Base-by-base conservation (phyloP, 1,140 invertebrate genomes). In the Caenorhabditis tropicalis region DNA sequence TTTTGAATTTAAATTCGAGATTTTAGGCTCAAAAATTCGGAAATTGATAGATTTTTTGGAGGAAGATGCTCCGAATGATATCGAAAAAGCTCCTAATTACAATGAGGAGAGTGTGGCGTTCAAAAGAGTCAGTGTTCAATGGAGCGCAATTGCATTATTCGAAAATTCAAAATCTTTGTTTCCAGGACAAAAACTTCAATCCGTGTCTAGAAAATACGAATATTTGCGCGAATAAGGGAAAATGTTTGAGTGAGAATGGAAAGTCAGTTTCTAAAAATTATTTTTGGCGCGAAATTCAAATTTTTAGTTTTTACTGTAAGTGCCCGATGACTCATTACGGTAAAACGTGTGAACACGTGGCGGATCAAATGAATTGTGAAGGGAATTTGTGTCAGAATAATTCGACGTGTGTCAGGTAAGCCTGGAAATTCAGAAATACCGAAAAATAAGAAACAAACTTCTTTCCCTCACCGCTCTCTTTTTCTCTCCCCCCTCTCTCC, bases 311-410 rank as follows among this genome's bases (percentile, higher is more conserved):
- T 36, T 74, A 74, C 24, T 74, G 65, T 46, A 21, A 43, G 2
- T 74, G 65, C n/a, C 65, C 65, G 0, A 21, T 74, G 0, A 74
- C 65, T 10, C 65, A 74, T 24, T 74, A 74, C 36, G 65, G 65
- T 21, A 74, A 74, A 24, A 74, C 65, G 10, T 74, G 65, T 46
- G 65, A 74, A 74, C 65, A 74, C 65, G 65, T 74, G 65, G 33
- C 65, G 19, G 65, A 74, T 74, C 65, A 74, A 12, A 46, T 36
- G 21, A 74, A 74, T 46, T 74, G 65, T 10, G 65, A 43, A n/a
- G 21, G 24, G n/a, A 39, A 74, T 24, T 74, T 39, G 65, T 74
- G 65, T 74, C 65, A 74, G 36, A 74, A 74, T 46, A 74, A 74
- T 46, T 74, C 65, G 0, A 74, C 65, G 7, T 74, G 65, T 46